Base-by-base conservation (phyloP, 2,797 vertebrate genomes). In the Vultur gryphus region DNA sequence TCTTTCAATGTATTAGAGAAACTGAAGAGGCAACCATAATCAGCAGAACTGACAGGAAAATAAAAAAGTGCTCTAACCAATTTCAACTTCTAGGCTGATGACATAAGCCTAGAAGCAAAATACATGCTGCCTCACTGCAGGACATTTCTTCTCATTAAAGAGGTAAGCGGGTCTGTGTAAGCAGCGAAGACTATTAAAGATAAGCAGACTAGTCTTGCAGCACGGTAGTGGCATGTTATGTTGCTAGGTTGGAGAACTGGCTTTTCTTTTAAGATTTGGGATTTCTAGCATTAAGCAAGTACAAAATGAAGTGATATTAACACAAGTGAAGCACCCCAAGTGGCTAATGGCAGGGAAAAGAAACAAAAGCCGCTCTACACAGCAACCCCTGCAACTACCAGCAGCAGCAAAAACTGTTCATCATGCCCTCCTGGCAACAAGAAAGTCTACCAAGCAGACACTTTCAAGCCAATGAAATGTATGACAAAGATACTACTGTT, bases 91-190 rank as follows among this genome's bases (percentile, higher is more conserved):
- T 39, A 84, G 61, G 55, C 84, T 91, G 96, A 96, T 90, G 96
- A 90, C 95, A 97, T 96, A 93, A 96, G 92, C 94, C 96, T 79
- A 41, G 95, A 87, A 96, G 93, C 88, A 96, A 95, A 97, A 96
- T 52, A 52, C 92, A 95, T 5, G 41, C 90, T 95, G 94, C 86
- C 73, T 96, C 97, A 43, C 96, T 76, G 94, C 79, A 69, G 95
- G 95, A 95, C 81, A 87, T 86, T 96, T 90, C 92, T 94, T 87
- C 95, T 97, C 96, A 96, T 97, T 96, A 96, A 93, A 97, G 92
- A 96, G 95, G 94, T 90, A 97, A 95, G 91, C 90, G 96, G 94
- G 94, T 89, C 95, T 96, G 91, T 81, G 94, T 76, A 95, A 94
- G 95, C 94, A 90, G 89, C 20, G 86, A 71, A 93, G 96, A 92